A percentile compares a stretch with the other conserved stretches of the same genome.
phyloP scores from a whole-genome alignment of 2,888 invertebrate species.

The Poecilus cupreus region DNA sequence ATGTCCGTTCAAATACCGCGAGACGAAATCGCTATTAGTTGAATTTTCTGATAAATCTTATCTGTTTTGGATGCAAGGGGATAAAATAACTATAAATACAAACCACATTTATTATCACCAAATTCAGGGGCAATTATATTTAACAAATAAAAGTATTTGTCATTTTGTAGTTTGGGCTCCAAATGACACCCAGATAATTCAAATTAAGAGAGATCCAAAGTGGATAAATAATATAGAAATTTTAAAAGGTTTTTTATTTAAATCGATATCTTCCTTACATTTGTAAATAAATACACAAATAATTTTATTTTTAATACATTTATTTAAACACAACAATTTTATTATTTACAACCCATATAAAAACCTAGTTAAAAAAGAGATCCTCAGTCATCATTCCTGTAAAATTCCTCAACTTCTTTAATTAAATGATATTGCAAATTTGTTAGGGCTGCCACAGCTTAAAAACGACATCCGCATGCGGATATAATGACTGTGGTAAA shows the following conservation, averaged over 20 bases:
- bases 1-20: constrained; percentile 59
- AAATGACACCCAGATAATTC: too few relatives aligned
- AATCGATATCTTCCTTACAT: constrained; percentile 11
- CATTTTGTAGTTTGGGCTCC: too few relatives aligned
- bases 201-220: constrained; percentile 53
- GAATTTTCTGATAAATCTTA: constrained; percentile 38
- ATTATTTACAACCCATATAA: background rate
- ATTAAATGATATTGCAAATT: background rate
- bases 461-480: too few relatives aligned
- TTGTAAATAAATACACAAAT: background rate
- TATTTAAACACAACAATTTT: background rate
- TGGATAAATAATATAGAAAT: constrained; percentile 5
- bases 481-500: too few relatives aligned
- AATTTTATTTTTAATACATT: constrained; percentile 25
- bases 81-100: constrained; percentile 38
- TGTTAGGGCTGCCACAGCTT: background rate
- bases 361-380: too few relatives aligned
- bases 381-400: too few relatives aligned
- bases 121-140: too few relatives aligned
- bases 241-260: constrained; percentile 58
- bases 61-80: constrained; percentile 20
- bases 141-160: too few relatives aligned
- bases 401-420: constrained; percentile 4
- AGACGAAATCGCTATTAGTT: too few relatives aligned
- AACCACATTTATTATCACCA: constrained; percentile 58